Evolutionary conservation across 2,797 vertebrate species (phyloP), one percentile per base, ranked within the genome.

Genomic region (Hydrocynus forskahlii): DNA sequence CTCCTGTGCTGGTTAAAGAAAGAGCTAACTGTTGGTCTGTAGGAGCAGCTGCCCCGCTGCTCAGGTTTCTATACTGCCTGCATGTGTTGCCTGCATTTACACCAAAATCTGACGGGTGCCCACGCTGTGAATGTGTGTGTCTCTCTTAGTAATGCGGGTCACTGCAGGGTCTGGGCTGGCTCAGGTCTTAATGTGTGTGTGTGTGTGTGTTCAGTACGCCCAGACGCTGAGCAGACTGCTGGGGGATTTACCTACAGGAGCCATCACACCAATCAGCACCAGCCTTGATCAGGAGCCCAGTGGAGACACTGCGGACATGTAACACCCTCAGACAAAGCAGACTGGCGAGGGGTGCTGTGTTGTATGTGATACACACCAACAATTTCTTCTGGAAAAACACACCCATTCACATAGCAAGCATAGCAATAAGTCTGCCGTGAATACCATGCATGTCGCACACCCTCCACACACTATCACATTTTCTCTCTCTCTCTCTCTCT

Each of bases 191-290:
- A 14, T 35, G 23, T 54, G 19, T 64, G 59, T 72, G 78, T 29
- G 69, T 40, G 48, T 57, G 54, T 48, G 74, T 64, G 48, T 50
- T n/a, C 21, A 71, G 62, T 19, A 14, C 29, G 64, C n/a, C 16
- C 29, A 80, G 79, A 68, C 63, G 8, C 79, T 80, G 62, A 80
- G 72, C 79, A 60, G 72, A 63, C 25, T 81, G 79, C 21, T 68
- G 72, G 54, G 19, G 25, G 79, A 81, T 68, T 69, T 68, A 69
- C 71, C 71, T 66, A 62, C 67, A 19, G 64, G 54, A 68, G 72
- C 25, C 25, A 6, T 81, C 63, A 68, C 63, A 25, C 57, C 52
- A 67, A 73, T 73, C 71, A 59, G 71, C 57, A 21, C 25, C 54
- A 55, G 21, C 16, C 71, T 59, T 73, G 71, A 67, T 80, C 62